Evolutionary conservation across 2,113 vertebrate species (phyloP), one percentile per base, ranked within the genome.

Genomic region (Notothenia coriiceps): DNA sequence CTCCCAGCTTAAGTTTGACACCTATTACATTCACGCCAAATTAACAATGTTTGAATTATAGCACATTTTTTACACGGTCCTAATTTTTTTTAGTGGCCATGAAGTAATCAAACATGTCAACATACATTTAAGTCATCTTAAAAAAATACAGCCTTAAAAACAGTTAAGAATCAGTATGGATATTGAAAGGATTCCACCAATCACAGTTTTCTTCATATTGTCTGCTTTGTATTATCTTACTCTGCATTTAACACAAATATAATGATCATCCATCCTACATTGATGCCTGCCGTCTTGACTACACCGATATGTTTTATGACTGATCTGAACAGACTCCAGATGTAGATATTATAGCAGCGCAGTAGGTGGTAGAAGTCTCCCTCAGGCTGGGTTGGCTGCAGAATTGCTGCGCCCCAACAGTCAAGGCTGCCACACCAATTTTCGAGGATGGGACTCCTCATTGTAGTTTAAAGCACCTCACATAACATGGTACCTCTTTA

Each of bases 401-500:
- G 18, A 64, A 17, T 56, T 46, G 11, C 67, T n/a, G 17, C 59
- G 70, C 57, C 76, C 25, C 70, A 57, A 52, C 85, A 33, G 69
- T 79, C 77, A 79, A 84, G 82, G 84, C 75, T 80, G 70, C 74
- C 64, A 14, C 70, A 43, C n/a, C 49, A 80, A 46, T 81, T 82
- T 75, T 67, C 61, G 67, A 52, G 43, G 5, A 54, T 60, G 9
- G 54, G 64, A 63, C 75, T 78, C 50, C 50, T 61, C 55, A 15
- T 77, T 72, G 49, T 74, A 62, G 64, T 52, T 74, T 33, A 43
- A 50, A 74, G 61, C 70, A 60, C 71, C 49, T 74, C 78, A 10
- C 63, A 35, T 54, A 71, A 66, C 72, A 12, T 17, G 14, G 79
- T 51, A 82, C 78, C 85, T 94, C 93, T 69, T 88, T 92, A 91